Evolutionary conservation across 2,797 vertebrate genomes (phyloP).

Genomic region (Naso thynnoides): DNA sequence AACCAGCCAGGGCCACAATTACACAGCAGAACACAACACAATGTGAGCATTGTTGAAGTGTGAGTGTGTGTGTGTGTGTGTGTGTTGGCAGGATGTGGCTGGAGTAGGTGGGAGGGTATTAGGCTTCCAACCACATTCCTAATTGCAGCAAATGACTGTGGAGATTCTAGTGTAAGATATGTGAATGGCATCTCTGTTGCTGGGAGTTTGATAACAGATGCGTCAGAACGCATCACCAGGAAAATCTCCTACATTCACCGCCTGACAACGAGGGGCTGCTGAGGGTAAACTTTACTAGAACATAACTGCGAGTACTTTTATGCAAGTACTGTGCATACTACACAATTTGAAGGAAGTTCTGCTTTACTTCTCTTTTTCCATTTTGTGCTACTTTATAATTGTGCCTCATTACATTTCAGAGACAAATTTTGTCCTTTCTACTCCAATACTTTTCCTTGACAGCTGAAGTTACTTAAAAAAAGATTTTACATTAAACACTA

Average conservation of each 20-base stretch:
- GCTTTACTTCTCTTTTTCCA: too few species aligned
- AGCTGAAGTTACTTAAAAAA: too few species aligned
- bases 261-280: not conserved
- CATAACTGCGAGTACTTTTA: too few species aligned
- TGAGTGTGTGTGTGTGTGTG: constrained; percentile 14
- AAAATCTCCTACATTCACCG: not conserved
- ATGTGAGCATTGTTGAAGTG: constrained; percentile 71
- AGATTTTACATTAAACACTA: too few species aligned
- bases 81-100: constrained; percentile 10
- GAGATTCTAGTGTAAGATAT: constrained; percentile 50
- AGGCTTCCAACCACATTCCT: constrained; percentile 65
- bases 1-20: constrained; percentile 47
- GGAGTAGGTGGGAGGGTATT: not conserved
- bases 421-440: too few species aligned
- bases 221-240: constrained; percentile 38
- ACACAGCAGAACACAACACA: constrained; percentile 59
- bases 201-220: constrained; percentile 57
- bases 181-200: constrained; percentile 70
- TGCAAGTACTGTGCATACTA: too few species aligned
- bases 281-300: not conserved
- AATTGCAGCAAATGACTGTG: constrained; percentile 66
- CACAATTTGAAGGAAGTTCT: too few species aligned
- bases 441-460: too few species aligned
- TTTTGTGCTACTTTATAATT: too few species aligned
- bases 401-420: too few species aligned